These are phyloP conservation scores for Pterocles burchelli DNA, from an alignment of 2,113 vertebrate genomes.

Conservation along the genomic window DNA sequence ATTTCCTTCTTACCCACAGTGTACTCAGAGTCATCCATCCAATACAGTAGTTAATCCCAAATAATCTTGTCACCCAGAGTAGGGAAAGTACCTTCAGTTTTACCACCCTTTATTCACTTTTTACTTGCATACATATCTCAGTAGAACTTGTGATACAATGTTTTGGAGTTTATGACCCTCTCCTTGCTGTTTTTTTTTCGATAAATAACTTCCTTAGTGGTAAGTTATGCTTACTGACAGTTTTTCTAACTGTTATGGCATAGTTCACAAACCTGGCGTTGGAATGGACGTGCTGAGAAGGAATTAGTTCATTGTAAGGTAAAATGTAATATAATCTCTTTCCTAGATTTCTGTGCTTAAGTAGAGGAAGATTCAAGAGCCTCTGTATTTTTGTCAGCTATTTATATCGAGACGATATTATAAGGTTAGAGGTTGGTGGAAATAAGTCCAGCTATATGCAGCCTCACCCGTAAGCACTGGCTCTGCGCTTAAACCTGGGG, in stretches of 20 bases:
- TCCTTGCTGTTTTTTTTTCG: not conserved
- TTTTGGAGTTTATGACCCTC: not conserved
- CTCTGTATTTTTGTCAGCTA: not conserved
- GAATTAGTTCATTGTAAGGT: not conserved
- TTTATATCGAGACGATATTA: not conserved
- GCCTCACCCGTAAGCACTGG: not conserved
- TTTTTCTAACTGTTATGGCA: not conserved
- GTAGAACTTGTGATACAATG: not conserved
- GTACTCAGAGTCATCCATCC: constrained; percentile 74
- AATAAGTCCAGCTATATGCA: not conserved
- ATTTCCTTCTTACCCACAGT: constrained; percentile 78
- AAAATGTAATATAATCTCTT: not conserved
- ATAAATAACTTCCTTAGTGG: not conserved
- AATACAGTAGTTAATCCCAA: constrained; percentile 73
- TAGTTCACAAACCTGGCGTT: not conserved
- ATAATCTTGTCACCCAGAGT: constrained; percentile 67
- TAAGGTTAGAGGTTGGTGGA: not conserved
- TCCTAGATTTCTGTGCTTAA: not conserved
- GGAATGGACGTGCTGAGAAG: not conserved
- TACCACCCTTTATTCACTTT: constrained; percentile 25
- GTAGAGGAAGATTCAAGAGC: not conserved
- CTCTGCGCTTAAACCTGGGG: not conserved
- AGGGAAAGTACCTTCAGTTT: constrained; percentile 50
- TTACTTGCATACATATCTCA: not conserved
- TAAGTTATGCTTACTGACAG: not conserved